A percentile compares a stretch with the other conserved stretches of the same genome.
Evolutionary conservation across 1,140 invertebrate species (phyloP).

Genomic region (Drosophila albomicans): DNA sequence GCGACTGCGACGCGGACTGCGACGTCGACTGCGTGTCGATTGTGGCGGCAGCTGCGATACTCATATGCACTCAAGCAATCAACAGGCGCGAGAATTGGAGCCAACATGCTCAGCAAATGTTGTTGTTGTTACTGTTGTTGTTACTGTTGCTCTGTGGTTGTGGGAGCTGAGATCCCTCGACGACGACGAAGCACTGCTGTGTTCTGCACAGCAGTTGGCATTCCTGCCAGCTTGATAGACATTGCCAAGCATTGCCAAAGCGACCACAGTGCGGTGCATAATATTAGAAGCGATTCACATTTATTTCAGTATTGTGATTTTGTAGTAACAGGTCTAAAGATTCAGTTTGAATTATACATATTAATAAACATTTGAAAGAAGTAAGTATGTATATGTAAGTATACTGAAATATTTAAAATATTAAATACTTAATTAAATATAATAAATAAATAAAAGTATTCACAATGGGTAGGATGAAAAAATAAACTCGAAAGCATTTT

Average conservation of each 20-base stretch:
- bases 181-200: slow-evolving; percentile 32
- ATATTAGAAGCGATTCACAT: neutral
- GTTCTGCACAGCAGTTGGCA: slow-evolving; percentile 60
- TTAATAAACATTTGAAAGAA: too few species aligned
- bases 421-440: too few species aligned
- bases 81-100: slow-evolving; percentile 63
- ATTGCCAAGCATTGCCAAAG: slow-evolving; percentile 31
- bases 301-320: neutral
- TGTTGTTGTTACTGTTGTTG: slow-evolving; percentile 23
- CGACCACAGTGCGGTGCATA: slow-evolving; percentile 30
- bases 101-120: neutral
- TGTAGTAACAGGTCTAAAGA: too few species aligned
- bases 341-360: too few species aligned
- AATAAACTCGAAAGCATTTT: too few species aligned
- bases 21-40: slow-evolving; percentile 8
- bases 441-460: too few species aligned
- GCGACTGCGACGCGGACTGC: slow-evolving; percentile 41
- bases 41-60: slow-evolving; percentile 59
- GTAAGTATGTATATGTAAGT: too few species aligned
- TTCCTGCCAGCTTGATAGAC: slow-evolving; percentile 59
- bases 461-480: too few species aligned
- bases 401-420: too few species aligned
- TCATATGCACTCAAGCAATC: slow-evolving; percentile 77
- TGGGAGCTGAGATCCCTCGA: slow-evolving; percentile 35
- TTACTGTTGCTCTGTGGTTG: slow-evolving; percentile 14